phyloP scores from a whole-genome alignment of 2,797 vertebrate genomes.

The Vespertilio murinus region DNA sequence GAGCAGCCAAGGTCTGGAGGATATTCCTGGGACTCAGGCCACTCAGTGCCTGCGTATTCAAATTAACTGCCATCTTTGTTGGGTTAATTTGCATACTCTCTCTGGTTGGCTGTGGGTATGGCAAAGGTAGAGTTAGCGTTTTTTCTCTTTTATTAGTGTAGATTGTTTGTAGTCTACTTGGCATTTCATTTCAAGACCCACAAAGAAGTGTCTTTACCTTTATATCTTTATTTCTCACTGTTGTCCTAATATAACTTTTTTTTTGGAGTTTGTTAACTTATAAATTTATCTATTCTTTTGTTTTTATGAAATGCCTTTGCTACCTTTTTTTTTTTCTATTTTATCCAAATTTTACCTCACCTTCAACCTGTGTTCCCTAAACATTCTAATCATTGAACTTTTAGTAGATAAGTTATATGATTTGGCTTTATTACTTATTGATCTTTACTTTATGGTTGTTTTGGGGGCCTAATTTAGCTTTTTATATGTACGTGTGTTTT shows the following conservation, averaged over 20 bases:
- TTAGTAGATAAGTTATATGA: neutral
- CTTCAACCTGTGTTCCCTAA: constrained; percentile 19
- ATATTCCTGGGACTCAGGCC: no score
- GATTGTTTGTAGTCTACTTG: neutral
- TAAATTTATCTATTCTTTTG: constrained; percentile 44
- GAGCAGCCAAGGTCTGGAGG: no score
- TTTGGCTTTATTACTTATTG: constrained; percentile 6
- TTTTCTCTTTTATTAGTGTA: no score
- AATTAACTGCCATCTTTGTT: no score
- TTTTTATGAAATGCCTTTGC: neutral
- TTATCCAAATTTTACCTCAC: constrained; percentile 17
- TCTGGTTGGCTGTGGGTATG: no score
- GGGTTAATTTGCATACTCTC: no score
- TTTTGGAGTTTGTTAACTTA: neutral
- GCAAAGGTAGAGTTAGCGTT: no score
- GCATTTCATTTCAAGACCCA: constrained; percentile 14
- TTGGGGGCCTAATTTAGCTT: constrained; percentile 1
- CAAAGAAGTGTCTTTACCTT: neutral
- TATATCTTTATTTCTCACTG: neutral
- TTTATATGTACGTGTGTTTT: constrained; percentile 16
- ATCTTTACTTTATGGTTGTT: constrained; percentile 10
- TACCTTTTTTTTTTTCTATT: neutral
- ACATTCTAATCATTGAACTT: constrained; percentile 19
- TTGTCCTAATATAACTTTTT: neutral
- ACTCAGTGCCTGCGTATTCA: no score